Evolutionary conservation across 2,888 invertebrate species (phyloP), one percentile per base, ranked within the genome.

Genomic region (Ethmia dodecea): DNA sequence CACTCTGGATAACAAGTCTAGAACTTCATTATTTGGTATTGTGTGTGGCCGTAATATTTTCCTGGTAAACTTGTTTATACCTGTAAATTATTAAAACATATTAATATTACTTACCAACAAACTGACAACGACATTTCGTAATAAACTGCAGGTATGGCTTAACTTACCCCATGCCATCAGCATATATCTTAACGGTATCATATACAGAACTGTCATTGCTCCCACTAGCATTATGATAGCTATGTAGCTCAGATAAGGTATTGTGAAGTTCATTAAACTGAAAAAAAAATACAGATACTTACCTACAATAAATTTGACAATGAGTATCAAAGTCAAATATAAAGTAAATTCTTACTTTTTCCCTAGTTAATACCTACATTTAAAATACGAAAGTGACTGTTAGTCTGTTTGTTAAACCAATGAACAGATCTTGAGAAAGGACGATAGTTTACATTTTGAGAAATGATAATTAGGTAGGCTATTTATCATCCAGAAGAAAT

Each of bases 181-280:
- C 29, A 99, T 87, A 72, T 94, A 95, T 60, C 97, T 89, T 33
- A 98, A 78, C 24, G 98, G 98, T 61, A 99, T 90, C 49, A 93
- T 89, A 67, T 97, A 98, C 11, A 99, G 83, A 6, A 98, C 92
- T 33, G 94, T 48, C 52, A 92, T 90, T 8, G 91, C 94, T 31
- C 91, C 86, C 38, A 92, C 69, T 33, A 97, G 80, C 56, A 95
- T 88, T 25, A 93, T 77, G 52, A 98, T 93, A 11, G 97, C 96
- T 73, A 99, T 88, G 87, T 94, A 95, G 58, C 98, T 97, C 52
- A 99, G 86, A 88, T 97, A 98, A 43, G 98, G 97, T 70, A 98
- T 94, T 41, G 97, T 96, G 87, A 98, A 99, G 79, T 98, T 97
- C 86, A 97, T 96, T 40, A 97, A 92, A 83, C 97, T 97, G 88